Evolutionary conservation across 2,113 vertebrate genomes (phyloP).

Genomic region (Lepidothrix coronata): DNA sequence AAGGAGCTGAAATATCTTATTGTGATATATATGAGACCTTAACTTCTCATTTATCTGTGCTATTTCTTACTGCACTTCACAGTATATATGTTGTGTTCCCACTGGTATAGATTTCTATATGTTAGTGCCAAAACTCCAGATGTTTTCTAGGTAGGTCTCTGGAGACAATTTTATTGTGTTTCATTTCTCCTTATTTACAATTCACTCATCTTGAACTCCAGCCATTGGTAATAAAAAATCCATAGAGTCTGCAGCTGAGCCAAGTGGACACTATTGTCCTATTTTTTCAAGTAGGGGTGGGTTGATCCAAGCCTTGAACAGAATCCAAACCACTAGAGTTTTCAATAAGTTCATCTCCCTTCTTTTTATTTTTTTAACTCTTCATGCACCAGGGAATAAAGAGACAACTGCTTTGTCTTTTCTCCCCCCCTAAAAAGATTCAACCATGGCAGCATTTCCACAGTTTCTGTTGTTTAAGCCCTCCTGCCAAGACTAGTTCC

Average conservation of each 20-base stretch:
- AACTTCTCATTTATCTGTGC: slow-evolving; percentile 19
- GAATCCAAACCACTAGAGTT: slow-evolving; percentile 7
- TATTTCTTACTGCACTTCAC: slow-evolving; percentile 24
- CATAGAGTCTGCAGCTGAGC: slow-evolving; percentile 6
- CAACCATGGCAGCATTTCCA: neutral
- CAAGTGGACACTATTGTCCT: slow-evolving; percentile 18
- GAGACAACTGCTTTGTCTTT: neutral
- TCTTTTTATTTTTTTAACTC: neutral
- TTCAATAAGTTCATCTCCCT: neutral
- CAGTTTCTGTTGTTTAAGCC: neutral
- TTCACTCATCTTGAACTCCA: slow-evolving; percentile 36
- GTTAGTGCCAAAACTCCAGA: slow-evolving; percentile 53
- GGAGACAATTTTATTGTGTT: slow-evolving; percentile 46
- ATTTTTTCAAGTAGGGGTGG: neutral
- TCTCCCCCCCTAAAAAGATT: neutral
- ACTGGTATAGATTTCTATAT: slow-evolving; percentile 6
- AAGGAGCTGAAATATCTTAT: slow-evolving; percentile 2
- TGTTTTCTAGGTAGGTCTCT: slow-evolving; percentile 61
- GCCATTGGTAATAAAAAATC: slow-evolving; percentile 40
- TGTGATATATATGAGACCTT: slow-evolving; percentile 28
- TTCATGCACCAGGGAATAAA: neutral
- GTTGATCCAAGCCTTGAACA: slow-evolving; percentile 8
- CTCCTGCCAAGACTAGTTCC: neutral
- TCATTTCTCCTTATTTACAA: slow-evolving; percentile 56
- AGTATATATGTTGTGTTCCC: neutral